Base-by-base conservation (phyloP, 2,888 invertebrate species). In the Spatulosminthurus flaviceps region DNA sequence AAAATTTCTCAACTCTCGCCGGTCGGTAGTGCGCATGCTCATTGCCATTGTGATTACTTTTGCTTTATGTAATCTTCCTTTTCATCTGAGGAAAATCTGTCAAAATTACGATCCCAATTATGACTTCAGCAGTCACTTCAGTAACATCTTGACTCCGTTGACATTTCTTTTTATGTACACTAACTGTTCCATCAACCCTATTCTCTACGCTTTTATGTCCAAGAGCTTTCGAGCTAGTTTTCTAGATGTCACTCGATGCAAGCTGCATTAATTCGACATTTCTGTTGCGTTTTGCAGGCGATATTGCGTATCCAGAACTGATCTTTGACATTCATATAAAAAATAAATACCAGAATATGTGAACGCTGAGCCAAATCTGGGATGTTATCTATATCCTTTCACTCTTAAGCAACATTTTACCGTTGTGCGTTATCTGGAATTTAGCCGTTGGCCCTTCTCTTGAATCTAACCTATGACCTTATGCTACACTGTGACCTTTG, bases 101-200 rank as follows among this genome's bases (percentile, higher is more conserved):
- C 93, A 93, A 87, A 93, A 94, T 88, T 94, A 93, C 93, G 43
- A 61, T 83, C 89, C 89, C 77, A 90, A 90, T 82, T 92, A 92
- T 88, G 90, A 92, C 84, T 93, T 93, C 81, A 90, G 91, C 86
- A 92, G 92, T 81, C 91, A 92, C 86, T 93, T 94, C 87, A 93
- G 93, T 86, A 92, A 92, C 16, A 89, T 93, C 21, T 89, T 95
- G 80, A 94, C 95, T 13, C 95, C 95, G 0, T 90, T 94, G 81
- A 95, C 95, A 29, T 95, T 94, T 88, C 91, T 96, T 81, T 91
- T 95, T 84, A 92, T 95, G 43, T 96, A 95, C 87, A 92, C 94
- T 88, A 96, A 96, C 89, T 95, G 95, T 26, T 95, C 93, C 74
- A 91, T 96, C 82, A 96, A 96, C 88, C 96, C 96, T 0, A 89